These are phyloP conservation scores for Phyto melanocephala DNA, from an alignment of 2,888 invertebrate genomes.

Conservation along the genomic window DNA sequence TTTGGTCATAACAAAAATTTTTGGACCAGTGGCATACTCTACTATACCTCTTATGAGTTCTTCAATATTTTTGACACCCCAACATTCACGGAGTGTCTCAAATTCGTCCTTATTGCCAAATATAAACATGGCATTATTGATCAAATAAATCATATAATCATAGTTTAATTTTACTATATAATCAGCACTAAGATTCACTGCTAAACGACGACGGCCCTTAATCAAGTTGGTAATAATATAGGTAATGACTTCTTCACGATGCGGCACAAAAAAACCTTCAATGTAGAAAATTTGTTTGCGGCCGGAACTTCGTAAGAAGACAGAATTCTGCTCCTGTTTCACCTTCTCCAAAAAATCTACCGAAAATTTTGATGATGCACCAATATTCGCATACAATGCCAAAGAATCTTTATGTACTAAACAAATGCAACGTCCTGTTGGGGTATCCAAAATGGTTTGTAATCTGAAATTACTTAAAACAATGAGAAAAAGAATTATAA, in stretches of 20 bases:
- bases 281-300: constrained; percentile 79
- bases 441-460: constrained; percentile 72
- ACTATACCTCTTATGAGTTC: constrained; percentile 67
- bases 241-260: constrained; percentile 78
- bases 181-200: constrained; percentile 80
- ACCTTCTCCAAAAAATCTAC: constrained; percentile 72
- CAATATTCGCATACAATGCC: constrained; percentile 81
- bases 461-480: constrained; percentile 68
- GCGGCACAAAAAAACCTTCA: constrained; percentile 82
- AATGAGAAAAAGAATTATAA: too few species aligned
- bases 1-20: constrained; percentile 83
- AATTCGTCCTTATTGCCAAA: constrained; percentile 82
- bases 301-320: constrained; percentile 72
- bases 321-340: constrained; percentile 64
- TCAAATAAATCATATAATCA: constrained; percentile 78
- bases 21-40: constrained; percentile 55
- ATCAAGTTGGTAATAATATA: constrained; percentile 79
- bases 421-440: constrained; percentile 80
- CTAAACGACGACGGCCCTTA: constrained; percentile 77
- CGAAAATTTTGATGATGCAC: constrained; percentile 80
- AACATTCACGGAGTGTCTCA: constrained; percentile 76
- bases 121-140: constrained; percentile 79
- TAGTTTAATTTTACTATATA: constrained; percentile 80
- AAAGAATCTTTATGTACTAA: constrained; percentile 79
- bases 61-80: constrained; percentile 68